These are phyloP conservation scores for Halichoeres trimaculatus DNA, from an alignment of 2,113 vertebrate genomes.

Conservation along the genomic window DNA sequence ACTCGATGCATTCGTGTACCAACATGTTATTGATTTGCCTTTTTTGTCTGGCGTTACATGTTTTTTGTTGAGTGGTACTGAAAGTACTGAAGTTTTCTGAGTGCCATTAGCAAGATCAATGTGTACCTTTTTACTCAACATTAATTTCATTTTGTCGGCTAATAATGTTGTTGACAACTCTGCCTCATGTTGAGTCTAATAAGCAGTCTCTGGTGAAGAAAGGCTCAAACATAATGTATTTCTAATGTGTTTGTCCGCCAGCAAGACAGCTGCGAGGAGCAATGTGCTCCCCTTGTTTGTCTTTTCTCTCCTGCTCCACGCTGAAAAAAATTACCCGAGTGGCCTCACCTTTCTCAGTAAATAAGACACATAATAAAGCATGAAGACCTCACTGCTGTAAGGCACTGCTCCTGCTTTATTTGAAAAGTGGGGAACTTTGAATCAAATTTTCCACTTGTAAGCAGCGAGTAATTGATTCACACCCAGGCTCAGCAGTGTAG, in stretches of 20 bases:
- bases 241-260: conserved; percentile 20
- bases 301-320: conserved; percentile 4
- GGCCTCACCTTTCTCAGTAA: conserved; percentile 19
- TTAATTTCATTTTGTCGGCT: neutral
- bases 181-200: neutral
- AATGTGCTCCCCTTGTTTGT: conserved; percentile 19
- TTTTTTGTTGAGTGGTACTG: neutral
- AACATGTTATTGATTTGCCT: neutral
- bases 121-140: neutral
- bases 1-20: no score
- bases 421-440: conserved; percentile 23
- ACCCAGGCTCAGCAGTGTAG: conserved; percentile 8
- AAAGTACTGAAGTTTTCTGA: neutral
- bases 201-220: conserved; percentile 2
- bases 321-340: neutral
- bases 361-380: conserved; percentile 39
- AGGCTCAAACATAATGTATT: conserved; percentile 6
- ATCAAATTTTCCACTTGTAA: conserved; percentile 50
- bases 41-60: neutral
- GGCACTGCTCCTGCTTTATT: conserved; percentile 37
- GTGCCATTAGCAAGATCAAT: neutral
- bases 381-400: conserved; percentile 18
- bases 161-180: neutral
- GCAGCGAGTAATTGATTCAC: conserved; percentile 53
- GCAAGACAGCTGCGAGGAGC: conserved; percentile 1